Evolutionary conservation across 1,140 invertebrate genomes (phyloP), one percentile per base, ranked within the genome.

Genomic region (Triops longicaudatus): DNA sequence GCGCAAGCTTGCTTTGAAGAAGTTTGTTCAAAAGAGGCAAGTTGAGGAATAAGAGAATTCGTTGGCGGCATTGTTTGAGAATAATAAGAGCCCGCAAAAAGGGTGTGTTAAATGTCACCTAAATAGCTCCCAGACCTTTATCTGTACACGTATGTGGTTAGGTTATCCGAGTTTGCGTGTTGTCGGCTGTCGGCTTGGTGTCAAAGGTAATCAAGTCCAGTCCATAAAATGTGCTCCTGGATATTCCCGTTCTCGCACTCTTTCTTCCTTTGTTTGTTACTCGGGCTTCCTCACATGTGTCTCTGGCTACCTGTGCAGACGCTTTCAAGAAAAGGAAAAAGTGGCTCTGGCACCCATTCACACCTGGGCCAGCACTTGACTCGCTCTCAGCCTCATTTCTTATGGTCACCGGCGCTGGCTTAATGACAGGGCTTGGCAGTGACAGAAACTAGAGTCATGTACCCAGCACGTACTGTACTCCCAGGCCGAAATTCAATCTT

Each of bases 201-300:
- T 63, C 50, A 63, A 63, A 63, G 50, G 50, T 63, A 63, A 63
- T 63, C 50, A 63, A 63, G 10, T 63, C 50, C 10, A 63, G 10
- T 63, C 50, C 50, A 63, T 63, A 63, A 63, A 63, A 63, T 63
- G n/a, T n/a, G 50, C 50, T 63, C 17, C 50, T 63, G 50, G n/a
- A n/a, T 63, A 63, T 63, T 63, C 50, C 50, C 50, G 17, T 63
- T 63, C 50, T 22, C 22, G 31, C 31, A 6, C 50, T 63, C 17
- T 44, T 1, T 44, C 43, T 0, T 44, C 6, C 50, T 63, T 37
- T 37, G 31, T 37, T 37, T 37, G 31, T 7, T 37, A 37, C 31
- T 37, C 31, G 31, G 31, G 31, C 7, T 37, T 37, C 2, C 2
- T 37, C 7, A 37, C 7, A 7, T 37, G 31, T 37, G 31, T 37